These are phyloP conservation scores for Aphaenogaster ashmeadi DNA, from an alignment of 1,140 invertebrate genomes.

Conservation along the genomic window DNA sequence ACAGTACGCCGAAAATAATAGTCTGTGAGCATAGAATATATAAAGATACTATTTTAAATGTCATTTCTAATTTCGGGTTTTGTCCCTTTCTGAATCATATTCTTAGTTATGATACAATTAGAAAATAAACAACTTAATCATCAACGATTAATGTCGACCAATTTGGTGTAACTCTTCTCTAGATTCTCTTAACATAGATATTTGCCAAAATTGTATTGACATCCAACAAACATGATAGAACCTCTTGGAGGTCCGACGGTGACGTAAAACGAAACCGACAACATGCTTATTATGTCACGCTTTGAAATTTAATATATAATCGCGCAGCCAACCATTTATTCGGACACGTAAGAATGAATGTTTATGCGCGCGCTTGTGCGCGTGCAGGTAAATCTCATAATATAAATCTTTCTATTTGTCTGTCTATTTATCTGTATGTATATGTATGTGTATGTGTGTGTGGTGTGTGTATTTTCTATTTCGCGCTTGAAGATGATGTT, in stretches of 20 bases:
- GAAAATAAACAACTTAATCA: not conserved
- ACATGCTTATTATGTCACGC: slow-evolving; percentile 5
- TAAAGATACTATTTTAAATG: slow-evolving; percentile 5
- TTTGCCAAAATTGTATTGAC: slow-evolving; percentile 13
- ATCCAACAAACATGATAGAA: slow-evolving; percentile 22
- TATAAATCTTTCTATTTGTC: slow-evolving; percentile 48
- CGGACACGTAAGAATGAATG: slow-evolving; percentile 22
- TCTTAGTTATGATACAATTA: slow-evolving; percentile 3
- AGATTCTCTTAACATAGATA: slow-evolving; percentile 5
- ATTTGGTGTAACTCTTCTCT: slow-evolving; percentile 32
- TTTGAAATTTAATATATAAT: slow-evolving; percentile 1
- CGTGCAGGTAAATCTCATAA: slow-evolving; percentile 25
- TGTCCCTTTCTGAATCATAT: not conserved
- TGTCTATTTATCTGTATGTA: not conserved
- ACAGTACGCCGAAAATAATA: not conserved
- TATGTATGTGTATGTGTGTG: not conserved
- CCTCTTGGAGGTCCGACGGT: slow-evolving; percentile 51
- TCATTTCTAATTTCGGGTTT: not conserved
- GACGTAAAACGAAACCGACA: slow-evolving; percentile 39
- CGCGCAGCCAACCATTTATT: slow-evolving; percentile 45
- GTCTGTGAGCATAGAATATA: slow-evolving; percentile 8
- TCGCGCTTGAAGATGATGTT: slow-evolving; percentile 63
- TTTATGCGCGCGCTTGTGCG: slow-evolving; percentile 5
- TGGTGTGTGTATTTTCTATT: slow-evolving; percentile 25
- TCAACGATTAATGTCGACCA: not conserved